Base-by-base conservation (phyloP, 1,140 invertebrate genomes). In the Acromyrmex charruanus region DNA sequence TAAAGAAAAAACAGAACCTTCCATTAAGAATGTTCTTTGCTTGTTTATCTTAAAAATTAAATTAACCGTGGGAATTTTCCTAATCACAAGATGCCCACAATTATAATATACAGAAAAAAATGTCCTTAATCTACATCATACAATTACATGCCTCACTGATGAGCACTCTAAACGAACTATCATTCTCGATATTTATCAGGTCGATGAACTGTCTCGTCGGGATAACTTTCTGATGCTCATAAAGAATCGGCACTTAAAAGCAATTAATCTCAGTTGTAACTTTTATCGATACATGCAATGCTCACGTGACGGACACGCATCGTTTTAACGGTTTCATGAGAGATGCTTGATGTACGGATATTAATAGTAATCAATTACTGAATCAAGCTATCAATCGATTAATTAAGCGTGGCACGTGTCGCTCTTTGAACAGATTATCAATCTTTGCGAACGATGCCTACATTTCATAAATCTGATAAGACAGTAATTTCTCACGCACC, bases 121-220 rank as follows among this genome's bases (percentile, higher is more conserved):
- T 51, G 14, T 14, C 6, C n/a, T 35, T 82, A 71, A 82, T 82
- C 68, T 61, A 12, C 7, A 18, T 21, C 12, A 7, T 1, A 59
- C 4, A 82, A 82, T 72, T 82, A 82, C 12, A 82, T 25, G 68
- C 68, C 58, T 82, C 18, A 21, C 39, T 61, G 68, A 9, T 39
- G 14, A 74, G 0, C 18, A n/a, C 61, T 74, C 28, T 25, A 82
- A 71, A 82, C 79, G 58, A 81, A 72, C 53, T 21, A 18, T 44
- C 79, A 4, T 14, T 69, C 12, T 49, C 65, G 1, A n/a, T 16
- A 9, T 12, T 25, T 49, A n/a, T 55, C 65, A 61, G 65, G 58
- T 55, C 77, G 49, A 28, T 6, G 63, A 69, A 53, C 66, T 44
- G 21, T 69, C 28, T 71, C 25, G 68, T 21, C 1, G 18, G 18